Conservation (phyloP, 2,113 vertebrate genomes). For the Catharus minimus region DNA sequence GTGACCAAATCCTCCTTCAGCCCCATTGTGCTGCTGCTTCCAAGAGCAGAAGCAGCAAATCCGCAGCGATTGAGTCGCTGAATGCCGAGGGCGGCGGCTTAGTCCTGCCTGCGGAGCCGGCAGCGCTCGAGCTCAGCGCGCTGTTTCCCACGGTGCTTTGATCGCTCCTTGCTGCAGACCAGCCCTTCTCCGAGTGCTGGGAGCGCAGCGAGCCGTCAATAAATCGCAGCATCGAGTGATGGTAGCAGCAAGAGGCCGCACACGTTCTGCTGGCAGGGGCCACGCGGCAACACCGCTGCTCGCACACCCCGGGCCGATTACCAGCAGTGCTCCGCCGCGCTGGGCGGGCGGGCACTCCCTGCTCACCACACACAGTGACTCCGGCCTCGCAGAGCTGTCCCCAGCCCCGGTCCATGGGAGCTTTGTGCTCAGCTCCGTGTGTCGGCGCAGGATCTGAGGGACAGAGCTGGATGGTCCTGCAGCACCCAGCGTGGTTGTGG, state of each 20-base stretch:
- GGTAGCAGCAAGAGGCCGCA: neutral
- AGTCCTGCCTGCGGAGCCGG: neutral
- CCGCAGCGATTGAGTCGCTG: neutral
- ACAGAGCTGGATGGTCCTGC: neutral
- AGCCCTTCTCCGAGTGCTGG: neutral
- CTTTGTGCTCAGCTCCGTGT: neutral
- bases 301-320: neutral
- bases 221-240: neutral
- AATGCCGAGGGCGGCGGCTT: neutral
- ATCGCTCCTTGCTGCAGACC: neutral
- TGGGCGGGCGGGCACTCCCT: accelerated
- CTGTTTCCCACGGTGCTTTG: neutral
- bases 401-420: neutral
- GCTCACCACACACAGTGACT: accelerated
- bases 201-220: neutral
- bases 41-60: neutral
- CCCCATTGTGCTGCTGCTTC: neutral
- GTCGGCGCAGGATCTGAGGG: accelerated
- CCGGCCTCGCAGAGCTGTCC: too few relatives aligned
- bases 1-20: neutral
- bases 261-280: neutral
- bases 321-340: accelerated
- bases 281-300: accelerated
- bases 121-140: neutral
- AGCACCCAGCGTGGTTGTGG: neutral